Evolutionary conservation across 2,797 vertebrate species (phyloP), one percentile per base, ranked within the genome.

Genomic region (Gallinago stenura): DNA sequence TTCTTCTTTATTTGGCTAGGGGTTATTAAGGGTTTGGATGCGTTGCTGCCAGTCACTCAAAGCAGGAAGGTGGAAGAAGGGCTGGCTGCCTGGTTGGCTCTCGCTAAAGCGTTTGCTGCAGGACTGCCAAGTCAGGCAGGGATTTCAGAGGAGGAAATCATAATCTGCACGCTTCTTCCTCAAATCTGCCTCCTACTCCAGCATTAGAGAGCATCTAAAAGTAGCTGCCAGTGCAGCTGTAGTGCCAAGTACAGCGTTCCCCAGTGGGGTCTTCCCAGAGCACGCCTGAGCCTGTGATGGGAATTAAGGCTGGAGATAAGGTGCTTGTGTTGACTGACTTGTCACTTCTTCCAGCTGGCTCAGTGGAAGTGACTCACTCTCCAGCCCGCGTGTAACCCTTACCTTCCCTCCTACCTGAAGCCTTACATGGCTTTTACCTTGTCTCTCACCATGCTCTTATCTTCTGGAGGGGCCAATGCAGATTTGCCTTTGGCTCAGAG

Each of bases 221-320:
- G 78, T 43, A 73, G 73, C 68, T 89, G 93, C 80, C 78, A 77
- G 83, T 51, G 66, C 81, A 87, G 93, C 79, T 87, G 73, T 60
- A 0, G 37, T 90, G 86, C 94, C 92, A 84, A 83, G 85, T 12
- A 7, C 86, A 66, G 56, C 65, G 31, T 76, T 95, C 60, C 56
- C 35, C 84, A 43, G 54, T 10, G 25, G 70, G 53, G 6, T 81
- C 56, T 20, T 81, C 33, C 78, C 25, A 12, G 57, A 68, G 31
- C 78, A 8, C 17, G 66, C 46, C 31, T 33, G 60, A 80, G 68
- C 75, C 45, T 1, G 1, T 2, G 48, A 0, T 35, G 22, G 45
- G 84, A 54, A 43, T 78, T 10, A 17, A 61, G 76, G 37, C 64
- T 8, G 4, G 84, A 61, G 89, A 78, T 71, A 43, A 83, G 50